These are phyloP conservation scores for Napeogenes sylphis DNA, from an alignment of 2,888 invertebrate species.

Conservation along the genomic window DNA sequence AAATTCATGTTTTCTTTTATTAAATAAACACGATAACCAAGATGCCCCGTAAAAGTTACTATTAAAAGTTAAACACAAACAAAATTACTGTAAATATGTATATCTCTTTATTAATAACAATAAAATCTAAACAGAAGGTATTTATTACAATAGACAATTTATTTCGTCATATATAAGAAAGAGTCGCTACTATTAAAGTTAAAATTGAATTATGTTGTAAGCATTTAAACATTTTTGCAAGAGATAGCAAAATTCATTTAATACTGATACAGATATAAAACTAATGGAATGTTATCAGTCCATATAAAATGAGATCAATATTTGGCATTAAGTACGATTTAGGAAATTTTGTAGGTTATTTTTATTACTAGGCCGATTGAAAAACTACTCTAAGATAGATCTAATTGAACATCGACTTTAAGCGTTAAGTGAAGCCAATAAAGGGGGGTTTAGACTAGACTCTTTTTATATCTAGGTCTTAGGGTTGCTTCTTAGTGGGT, in stretches of 20 bases:
- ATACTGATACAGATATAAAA: conserved; percentile 23
- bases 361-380: conserved; percentile 22
- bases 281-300: conserved; percentile 5
- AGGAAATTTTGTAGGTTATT: neutral
- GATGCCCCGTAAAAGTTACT: too few relatives aligned
- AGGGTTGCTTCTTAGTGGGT: conserved; percentile 45
- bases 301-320: conserved; percentile 1
- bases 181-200: conserved; percentile 9
- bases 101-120: conserved; percentile 73
- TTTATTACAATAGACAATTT: conserved; percentile 55
- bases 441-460: conserved; percentile 22
- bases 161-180: conserved; percentile 43
- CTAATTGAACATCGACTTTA: conserved; percentile 18
- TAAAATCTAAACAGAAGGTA: conserved; percentile 74
- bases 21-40: too few relatives aligned
- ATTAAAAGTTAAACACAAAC: conserved; percentile 25
- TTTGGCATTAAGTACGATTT: neutral
- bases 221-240: conserved; percentile 4
- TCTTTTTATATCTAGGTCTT: conserved; percentile 10
- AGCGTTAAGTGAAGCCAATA: conserved; percentile 25
- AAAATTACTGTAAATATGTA: conserved; percentile 54
- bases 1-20: too few relatives aligned
- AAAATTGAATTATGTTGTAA: conserved; percentile 7
- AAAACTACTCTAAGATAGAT: conserved; percentile 9
- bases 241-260: conserved; percentile 7